Base-by-base conservation (phyloP, 2,113 vertebrate species). In the Tetraodon nigroviridis region DNA sequence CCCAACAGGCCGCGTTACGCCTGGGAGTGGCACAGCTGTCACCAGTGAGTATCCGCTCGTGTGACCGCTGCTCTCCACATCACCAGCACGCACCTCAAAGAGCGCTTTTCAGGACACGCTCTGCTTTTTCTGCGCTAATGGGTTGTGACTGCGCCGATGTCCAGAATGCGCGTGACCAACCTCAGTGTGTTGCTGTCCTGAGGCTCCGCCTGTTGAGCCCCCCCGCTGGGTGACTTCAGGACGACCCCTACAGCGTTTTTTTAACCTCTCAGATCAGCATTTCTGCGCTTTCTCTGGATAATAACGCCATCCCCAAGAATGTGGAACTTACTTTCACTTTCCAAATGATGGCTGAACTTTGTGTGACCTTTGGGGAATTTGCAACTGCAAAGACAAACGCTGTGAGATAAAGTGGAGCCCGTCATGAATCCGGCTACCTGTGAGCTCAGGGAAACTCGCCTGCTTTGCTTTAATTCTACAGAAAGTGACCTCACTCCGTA, bases 21-120 rank as follows among this genome's bases (percentile, higher is more conserved):
- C 49, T 99, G 97, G 97, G 97, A 99, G 80, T 99, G 97, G 97
- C 97, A 99, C 91, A 99, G 97, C 77, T 99, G 97, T 90, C 97
- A 99, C 80, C 97, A 97, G 97, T 99, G 88, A 95, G 97, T 95
- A 68, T 52, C 51, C 57, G 55, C 24, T 64, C 67, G 55, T 40
- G 22, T 37, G 47, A 53, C 24, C 4, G 5, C 13, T 50, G 41
- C n/a, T n/a, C n/a, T 59, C 62, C 58, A 64, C 73, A 52, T 72
- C 67, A 69, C 24, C 47, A 18, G 51, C 67, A 56, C 15, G 16
- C 21, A 4, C 27, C 29, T 24, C 24, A 27, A 6, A 27, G 5
- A 6, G 24, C 7, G 24, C 5, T 27, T 27, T 27, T 27, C 24
- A 17, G 42, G 42, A 44, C 3, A 16, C 17, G 42, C 16, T 18